These are phyloP conservation scores for Oophaga pumilio DNA, from an alignment of 2,113 vertebrate species.

Conservation along the genomic window DNA sequence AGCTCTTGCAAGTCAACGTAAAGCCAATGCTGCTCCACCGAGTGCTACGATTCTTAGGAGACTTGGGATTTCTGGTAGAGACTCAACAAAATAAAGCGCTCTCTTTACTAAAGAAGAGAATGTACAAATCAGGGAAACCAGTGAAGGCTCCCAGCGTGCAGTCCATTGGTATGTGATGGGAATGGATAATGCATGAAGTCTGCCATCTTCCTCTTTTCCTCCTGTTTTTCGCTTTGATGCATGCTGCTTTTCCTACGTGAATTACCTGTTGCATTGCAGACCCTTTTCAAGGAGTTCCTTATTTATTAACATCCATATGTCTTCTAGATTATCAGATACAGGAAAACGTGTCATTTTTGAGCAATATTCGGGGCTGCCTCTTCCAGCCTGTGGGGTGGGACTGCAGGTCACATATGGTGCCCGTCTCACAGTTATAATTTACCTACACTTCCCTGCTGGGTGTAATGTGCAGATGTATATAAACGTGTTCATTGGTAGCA, in stretches of 20 bases:
- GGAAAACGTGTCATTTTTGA: neutral
- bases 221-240: slow-evolving; percentile 14
- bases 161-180: slow-evolving; percentile 45
- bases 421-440: neutral
- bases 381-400: neutral
- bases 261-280: neutral
- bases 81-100: slow-evolving; percentile 53
- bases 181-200: slow-evolving; percentile 47
- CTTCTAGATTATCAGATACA: neutral
- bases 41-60: slow-evolving; percentile 49
- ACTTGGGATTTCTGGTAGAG: slow-evolving; percentile 48
- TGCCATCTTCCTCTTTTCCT: neutral
- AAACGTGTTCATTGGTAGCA: too few species aligned
- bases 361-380: neutral
- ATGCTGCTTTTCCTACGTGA: neutral
- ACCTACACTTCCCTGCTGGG: too few species aligned
- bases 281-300: neutral
- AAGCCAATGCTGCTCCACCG: slow-evolving; percentile 36
- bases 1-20: slow-evolving; percentile 57
- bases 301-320: neutral
- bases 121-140: slow-evolving; percentile 45
- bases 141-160: slow-evolving; percentile 38
- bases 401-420: neutral
- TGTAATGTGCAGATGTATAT: too few species aligned
- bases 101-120: slow-evolving; percentile 58